Evolutionary conservation across 2,797 vertebrate genomes (phyloP).

Genomic region (Simalia tracyae): DNA sequence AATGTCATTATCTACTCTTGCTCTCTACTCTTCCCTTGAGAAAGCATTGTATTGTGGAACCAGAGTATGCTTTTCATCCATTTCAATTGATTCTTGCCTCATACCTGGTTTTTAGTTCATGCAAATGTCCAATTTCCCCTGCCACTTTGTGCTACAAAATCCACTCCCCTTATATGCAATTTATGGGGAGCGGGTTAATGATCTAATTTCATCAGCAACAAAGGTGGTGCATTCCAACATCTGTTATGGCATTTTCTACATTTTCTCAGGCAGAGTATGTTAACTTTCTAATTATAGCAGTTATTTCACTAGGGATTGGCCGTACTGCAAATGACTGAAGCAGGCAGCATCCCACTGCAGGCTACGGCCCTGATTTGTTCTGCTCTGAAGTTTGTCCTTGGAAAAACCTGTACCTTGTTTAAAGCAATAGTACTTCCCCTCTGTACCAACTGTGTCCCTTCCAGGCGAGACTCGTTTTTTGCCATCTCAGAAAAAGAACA

Average conservation of each 20-base stretch:
- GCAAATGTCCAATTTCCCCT: constrained; percentile 56
- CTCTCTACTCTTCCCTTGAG: background rate
- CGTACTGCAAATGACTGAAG: background rate
- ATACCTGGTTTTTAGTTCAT: constrained; percentile 41
- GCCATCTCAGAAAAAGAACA: background rate
- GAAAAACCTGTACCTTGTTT: background rate
- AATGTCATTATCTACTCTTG: constrained; percentile 31
- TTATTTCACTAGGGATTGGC: background rate
- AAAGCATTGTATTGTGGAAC: constrained; percentile 30
- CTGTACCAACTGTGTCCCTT: background rate
- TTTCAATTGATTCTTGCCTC: constrained; percentile 54
- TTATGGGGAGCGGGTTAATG: background rate
- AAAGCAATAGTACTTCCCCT: background rate
- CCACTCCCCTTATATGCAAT: constrained; percentile 37
- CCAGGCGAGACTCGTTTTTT: background rate
- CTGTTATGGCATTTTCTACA: constrained; percentile 57
- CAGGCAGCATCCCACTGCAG: background rate
- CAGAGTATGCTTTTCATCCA: constrained; percentile 52
- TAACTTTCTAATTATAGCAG: constrained; percentile 55
- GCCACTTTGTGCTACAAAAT: constrained; percentile 56
- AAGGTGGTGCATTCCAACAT: constrained; percentile 64
- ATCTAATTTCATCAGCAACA: constrained; percentile 59
- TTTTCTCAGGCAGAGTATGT: constrained; percentile 44
- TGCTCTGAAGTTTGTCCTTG: background rate
- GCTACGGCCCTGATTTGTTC: background rate